Evolutionary conservation across 35 echinoderm and acorn worm species (phyloP).

Genomic region (Apostichopus japonicus): DNA sequence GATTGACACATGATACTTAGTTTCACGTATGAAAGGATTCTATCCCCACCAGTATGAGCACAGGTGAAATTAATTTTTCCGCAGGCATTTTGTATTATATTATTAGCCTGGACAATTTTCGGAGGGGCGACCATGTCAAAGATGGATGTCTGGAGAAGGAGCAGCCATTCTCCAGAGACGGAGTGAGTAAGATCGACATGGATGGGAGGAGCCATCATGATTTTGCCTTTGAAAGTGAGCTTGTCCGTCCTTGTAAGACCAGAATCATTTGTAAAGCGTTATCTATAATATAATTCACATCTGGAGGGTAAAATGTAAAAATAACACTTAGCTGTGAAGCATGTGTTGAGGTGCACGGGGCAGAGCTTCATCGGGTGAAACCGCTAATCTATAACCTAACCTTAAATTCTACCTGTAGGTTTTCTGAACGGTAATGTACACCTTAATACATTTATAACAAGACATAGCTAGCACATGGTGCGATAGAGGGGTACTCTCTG

Average conservation of each 20-base stretch:
- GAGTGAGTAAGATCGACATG: neutral
- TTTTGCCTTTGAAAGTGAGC: neutral
- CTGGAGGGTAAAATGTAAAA: neutral
- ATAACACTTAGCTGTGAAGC: neutral
- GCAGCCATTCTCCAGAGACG: neutral
- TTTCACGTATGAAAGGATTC: neutral
- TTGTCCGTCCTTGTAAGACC: neutral
- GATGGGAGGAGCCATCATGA: neutral
- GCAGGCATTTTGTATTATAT: neutral
- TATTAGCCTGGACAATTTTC: conserved; percentile 4
- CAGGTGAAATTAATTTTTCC: conserved; percentile 48
- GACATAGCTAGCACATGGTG: no score
- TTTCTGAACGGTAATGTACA: no score
- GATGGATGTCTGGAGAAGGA: conserved; percentile 5
- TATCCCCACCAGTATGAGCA: neutral
- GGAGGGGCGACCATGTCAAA: conserved; percentile 8
- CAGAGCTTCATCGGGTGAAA: no score
- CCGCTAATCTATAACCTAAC: no score
- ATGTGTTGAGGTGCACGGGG: neutral
- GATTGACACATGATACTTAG: neutral
- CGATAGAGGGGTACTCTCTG: no score
- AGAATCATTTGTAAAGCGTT: neutral
- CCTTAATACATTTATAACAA: no score
- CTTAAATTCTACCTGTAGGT: no score
- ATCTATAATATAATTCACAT: neutral